Evolutionary conservation across 92 coral and sea anemone genomes (phyloP).

Genomic region (Galaxea fascicularis): DNA sequence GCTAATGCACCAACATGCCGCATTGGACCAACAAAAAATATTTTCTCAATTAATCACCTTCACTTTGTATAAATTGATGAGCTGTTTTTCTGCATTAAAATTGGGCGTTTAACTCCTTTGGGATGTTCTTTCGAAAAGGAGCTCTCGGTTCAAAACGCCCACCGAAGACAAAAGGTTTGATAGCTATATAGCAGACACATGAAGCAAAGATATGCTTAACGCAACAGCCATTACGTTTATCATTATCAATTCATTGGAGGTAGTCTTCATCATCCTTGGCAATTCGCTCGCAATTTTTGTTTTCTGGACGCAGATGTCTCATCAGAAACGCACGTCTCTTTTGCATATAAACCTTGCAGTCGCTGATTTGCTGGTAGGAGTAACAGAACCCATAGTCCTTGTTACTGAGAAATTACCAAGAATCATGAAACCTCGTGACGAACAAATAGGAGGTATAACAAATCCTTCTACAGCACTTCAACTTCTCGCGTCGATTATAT

Average conservation of each 20-base stretch:
- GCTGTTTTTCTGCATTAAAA: too few species aligned
- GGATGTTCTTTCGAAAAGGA: too few species aligned
- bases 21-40: too few species aligned
- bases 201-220: background rate
- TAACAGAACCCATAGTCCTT: conserved; percentile 4
- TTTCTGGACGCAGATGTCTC: background rate
- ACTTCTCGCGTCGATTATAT: conserved; percentile 1
- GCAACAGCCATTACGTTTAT: background rate
- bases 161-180: too few species aligned
- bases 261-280: background rate
- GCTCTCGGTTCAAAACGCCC: too few species aligned
- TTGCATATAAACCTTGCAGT: conserved; percentile 1
- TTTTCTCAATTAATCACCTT: too few species aligned
- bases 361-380: conserved; percentile 18
- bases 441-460: background rate
- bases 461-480: conserved; percentile 1
- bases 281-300: conserved; percentile 9
- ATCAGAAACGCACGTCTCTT: background rate
- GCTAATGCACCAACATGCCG: too few species aligned
- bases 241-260: background rate
- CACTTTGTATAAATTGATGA: too few species aligned
- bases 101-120: too few species aligned
- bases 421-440: background rate
- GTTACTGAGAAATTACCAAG: background rate
- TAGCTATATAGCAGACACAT: too few species aligned